Conservation (phyloP, 1,140 invertebrate genomes). For the Diuraphis noxia region DNA sequence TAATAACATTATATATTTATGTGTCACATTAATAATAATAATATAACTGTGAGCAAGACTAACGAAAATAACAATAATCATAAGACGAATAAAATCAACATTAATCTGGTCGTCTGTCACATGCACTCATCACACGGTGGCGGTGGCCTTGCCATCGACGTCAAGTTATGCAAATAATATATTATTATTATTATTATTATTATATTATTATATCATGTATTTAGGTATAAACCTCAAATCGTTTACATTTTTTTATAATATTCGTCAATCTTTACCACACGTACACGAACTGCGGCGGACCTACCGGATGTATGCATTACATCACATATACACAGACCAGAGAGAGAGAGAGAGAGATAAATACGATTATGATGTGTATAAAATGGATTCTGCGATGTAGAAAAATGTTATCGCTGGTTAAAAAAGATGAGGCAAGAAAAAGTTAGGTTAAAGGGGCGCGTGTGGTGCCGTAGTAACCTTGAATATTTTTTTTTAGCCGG, state of each 20-base stretch:
- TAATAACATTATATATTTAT: not conserved
- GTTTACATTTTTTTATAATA: constrained; percentile 11
- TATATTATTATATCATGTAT: not conserved
- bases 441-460: not conserved
- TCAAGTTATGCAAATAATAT: constrained; percentile 29
- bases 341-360: not conserved
- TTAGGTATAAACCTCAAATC: not conserved
- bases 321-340: not conserved
- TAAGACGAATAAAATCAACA: constrained; percentile 30
- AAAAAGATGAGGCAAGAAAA: not conserved
- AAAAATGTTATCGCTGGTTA: not conserved
- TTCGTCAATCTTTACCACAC: not conserved
- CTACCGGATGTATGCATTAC: not conserved
- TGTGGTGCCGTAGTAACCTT: not conserved
- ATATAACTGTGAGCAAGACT: not conserved
- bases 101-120: constrained; percentile 39
- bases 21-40: not conserved
- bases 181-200: no score
- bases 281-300: not conserved
- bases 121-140: not conserved
- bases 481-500: not conserved
- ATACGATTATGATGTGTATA: not conserved
- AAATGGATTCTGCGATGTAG: not conserved
- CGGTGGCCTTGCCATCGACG: not conserved
- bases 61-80: constrained; percentile 6